phyloP scores from a whole-genome alignment of 2,113 vertebrate species.

The Heptranchias perlo region DNA sequence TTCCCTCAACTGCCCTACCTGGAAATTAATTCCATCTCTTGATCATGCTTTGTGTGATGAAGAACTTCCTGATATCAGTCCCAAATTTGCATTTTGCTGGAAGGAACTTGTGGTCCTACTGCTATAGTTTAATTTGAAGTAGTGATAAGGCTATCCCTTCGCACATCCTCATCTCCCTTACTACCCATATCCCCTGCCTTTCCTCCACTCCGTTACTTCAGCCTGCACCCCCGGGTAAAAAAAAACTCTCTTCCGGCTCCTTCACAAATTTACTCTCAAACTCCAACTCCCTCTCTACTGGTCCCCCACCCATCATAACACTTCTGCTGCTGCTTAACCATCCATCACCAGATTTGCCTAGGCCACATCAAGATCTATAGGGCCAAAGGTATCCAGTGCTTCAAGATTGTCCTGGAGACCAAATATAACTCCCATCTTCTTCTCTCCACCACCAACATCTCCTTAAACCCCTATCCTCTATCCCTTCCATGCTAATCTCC shows the following conservation, averaged over 20 bases:
- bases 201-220: neutral
- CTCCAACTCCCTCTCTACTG: neutral
- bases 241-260: neutral
- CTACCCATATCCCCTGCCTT: neutral
- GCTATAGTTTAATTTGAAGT: neutral
- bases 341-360: neutral
- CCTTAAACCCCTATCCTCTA: neutral
- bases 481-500: neutral
- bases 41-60: neutral
- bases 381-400: neutral
- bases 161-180: neutral
- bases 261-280: neutral
- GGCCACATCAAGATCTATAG: neutral
- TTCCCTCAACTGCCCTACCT: neutral
- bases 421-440: neutral
- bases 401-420: neutral
- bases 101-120: neutral
- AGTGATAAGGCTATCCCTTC: neutral
- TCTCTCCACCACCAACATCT: neutral
- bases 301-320: neutral
- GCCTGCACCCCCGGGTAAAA: neutral
- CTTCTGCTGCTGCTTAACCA: neutral
- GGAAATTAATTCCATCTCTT: neutral
- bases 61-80: neutral
- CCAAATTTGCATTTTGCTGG: neutral